These are phyloP conservation scores for Sebastes jordani DNA, from an alignment of 2,797 vertebrate species.

Conservation along the genomic window DNA sequence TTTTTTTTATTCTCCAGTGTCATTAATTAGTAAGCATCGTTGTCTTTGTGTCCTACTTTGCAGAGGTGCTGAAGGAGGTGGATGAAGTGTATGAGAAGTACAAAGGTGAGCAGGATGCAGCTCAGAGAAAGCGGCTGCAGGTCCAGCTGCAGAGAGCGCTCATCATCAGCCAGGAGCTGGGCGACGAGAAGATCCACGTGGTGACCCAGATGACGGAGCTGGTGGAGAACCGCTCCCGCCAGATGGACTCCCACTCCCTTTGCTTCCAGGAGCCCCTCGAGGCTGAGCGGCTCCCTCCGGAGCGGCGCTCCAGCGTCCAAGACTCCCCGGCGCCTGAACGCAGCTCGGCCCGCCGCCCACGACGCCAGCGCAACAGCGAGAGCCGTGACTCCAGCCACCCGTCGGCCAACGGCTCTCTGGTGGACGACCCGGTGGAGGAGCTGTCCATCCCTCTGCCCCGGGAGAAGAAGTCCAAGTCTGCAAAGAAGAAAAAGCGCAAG, in stretches of 20 bases:
- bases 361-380: slow-evolving; percentile 93
- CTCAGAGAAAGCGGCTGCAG: slow-evolving; percentile 93
- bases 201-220: slow-evolving; percentile 97
- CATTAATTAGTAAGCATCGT: background rate
- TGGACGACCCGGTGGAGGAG: slow-evolving; percentile 88
- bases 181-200: slow-evolving; percentile 97
- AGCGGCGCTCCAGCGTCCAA: slow-evolving; percentile 66
- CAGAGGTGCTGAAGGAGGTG: slow-evolving; percentile 96
- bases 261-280: slow-evolving; percentile 90
- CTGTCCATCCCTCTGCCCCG: slow-evolving; percentile 83
- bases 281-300: slow-evolving; percentile 76
- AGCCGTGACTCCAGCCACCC: slow-evolving; percentile 93
- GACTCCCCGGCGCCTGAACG: slow-evolving; percentile 83
- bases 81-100: slow-evolving; percentile 96
- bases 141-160: slow-evolving; percentile 93
- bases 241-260: slow-evolving; percentile 93
- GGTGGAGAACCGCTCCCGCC: slow-evolving; percentile 94
- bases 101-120: slow-evolving; percentile 89
- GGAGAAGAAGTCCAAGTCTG: slow-evolving; percentile 94
- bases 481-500: slow-evolving; percentile 98
- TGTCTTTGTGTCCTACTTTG: slow-evolving; percentile 42
- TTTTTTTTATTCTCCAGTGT: background rate
- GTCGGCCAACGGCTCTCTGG: slow-evolving; percentile 88
- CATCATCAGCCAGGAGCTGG: slow-evolving; percentile 95
- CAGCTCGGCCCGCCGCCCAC: slow-evolving; percentile 87